Conservation (phyloP, 2,113 vertebrate species). For the Nothoprocta pentlandii region DNA sequence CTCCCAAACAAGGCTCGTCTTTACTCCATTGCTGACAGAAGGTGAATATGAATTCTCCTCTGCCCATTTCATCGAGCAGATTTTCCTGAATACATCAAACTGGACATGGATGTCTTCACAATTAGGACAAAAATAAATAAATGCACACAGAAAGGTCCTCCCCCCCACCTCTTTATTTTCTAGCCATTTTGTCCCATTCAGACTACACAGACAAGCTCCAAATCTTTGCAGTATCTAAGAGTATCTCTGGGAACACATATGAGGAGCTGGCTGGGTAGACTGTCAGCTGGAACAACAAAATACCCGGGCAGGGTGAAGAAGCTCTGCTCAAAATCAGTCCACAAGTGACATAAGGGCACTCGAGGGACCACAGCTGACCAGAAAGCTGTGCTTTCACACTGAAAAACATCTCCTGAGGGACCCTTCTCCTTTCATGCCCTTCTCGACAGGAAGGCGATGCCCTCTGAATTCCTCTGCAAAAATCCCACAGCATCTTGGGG, state of each 20-base stretch:
- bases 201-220: neutral
- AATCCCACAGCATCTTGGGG: neutral
- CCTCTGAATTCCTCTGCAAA: too few relatives aligned
- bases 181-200: neutral
- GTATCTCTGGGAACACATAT: accelerated
- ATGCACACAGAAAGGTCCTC: too few relatives aligned
- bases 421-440: neutral
- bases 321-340: neutral
- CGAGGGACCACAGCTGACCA: neutral
- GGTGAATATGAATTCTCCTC: neutral
- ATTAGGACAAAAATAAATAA: neutral
- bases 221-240: accelerated
- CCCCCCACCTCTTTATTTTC: neutral
- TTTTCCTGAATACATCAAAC: too few relatives aligned
- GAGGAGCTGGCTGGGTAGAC: neutral
- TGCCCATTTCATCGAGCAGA: neutral
- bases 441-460: neutral
- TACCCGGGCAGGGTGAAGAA: neutral
- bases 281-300: too few relatives aligned
- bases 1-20: neutral
- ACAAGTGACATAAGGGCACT: accelerated
- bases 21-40: neutral
- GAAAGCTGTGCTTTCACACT: neutral
- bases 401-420: neutral
- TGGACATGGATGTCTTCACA: neutral